Percentiles rank a stretch among this genome's conserved stretches.
phyloP scores from a whole-genome alignment of 2,888 invertebrate species.

The Athalia circularis region DNA sequence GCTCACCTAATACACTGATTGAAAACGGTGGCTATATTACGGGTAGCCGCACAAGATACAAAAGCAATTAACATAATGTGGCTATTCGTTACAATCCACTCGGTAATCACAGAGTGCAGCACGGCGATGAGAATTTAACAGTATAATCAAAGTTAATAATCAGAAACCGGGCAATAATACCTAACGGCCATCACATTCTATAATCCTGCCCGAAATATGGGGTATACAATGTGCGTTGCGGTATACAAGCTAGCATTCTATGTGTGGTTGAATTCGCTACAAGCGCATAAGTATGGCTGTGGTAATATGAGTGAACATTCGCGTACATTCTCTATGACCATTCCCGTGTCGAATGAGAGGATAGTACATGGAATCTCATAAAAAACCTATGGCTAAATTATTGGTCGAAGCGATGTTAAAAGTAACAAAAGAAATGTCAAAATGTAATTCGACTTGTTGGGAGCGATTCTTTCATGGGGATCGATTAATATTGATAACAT shows the following conservation, averaged over 20 bases:
- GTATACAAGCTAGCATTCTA: constrained; percentile 23
- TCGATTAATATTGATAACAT: constrained; percentile 25
- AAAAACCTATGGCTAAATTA: neutral
- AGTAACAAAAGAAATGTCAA: neutral
- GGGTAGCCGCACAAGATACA: constrained; percentile 12
- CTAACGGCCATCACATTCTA: constrained; percentile 42
- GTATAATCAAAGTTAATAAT: constrained; percentile 47
- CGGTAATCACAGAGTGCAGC: constrained; percentile 30
- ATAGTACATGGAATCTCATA: too few relatives aligned
- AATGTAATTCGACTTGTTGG: constrained; percentile 4
- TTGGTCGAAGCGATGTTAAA: neutral
- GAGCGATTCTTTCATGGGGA: neutral
- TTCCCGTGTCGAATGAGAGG: too few relatives aligned
- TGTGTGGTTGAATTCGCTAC: constrained; percentile 22
- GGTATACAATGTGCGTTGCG: neutral
- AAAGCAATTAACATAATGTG: constrained; percentile 35
- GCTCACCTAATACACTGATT: constrained; percentile 9
- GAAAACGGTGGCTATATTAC: constrained; percentile 2
- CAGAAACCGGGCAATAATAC: constrained; percentile 40
- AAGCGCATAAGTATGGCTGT: neutral
- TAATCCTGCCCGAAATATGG: constrained; percentile 43
- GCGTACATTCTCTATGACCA: too few relatives aligned
- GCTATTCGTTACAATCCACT: constrained; percentile 40
- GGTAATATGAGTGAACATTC: too few relatives aligned
- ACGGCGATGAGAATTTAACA: constrained; percentile 43